phyloP scores from a whole-genome alignment of 2,797 vertebrate genomes.

The Sebastes goodei region DNA sequence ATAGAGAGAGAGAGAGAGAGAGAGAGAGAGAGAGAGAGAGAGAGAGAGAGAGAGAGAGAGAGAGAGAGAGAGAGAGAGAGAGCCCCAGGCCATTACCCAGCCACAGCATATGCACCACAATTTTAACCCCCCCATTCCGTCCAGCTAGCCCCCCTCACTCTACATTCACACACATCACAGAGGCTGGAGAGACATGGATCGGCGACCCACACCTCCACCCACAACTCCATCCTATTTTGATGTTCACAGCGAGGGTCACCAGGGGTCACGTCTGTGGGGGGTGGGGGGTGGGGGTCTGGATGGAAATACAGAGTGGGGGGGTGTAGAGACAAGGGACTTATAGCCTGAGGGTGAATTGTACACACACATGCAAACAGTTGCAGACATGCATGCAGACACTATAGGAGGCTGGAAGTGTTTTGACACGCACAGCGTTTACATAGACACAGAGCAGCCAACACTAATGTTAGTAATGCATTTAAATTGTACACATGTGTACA shows the following conservation, averaged over 20 bases:
- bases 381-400: constrained; percentile 30
- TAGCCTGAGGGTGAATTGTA: constrained; percentile 59
- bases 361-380: constrained; percentile 31
- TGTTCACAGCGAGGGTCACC: constrained; percentile 55
- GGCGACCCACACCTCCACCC: not conserved
- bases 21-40: too few species aligned
- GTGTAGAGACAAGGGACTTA: constrained; percentile 14
- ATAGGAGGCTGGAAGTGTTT: constrained; percentile 15
- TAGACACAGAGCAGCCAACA: constrained; percentile 7
- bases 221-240: constrained; percentile 49
- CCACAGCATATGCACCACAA: constrained; percentile 75
- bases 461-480: not conserved
- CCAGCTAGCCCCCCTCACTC: not conserved
- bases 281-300: constrained; percentile 10
- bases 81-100: constrained; percentile 81
- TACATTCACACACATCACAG: constrained; percentile 49
- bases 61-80: constrained; percentile 19
- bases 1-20: too few species aligned
- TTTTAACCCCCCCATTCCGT: constrained; percentile 42
- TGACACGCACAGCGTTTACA: constrained; percentile 7
- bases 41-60: constrained; percentile 2
- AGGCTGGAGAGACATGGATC: not conserved
- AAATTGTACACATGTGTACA: constrained; percentile 12
- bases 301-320: constrained; percentile 32
- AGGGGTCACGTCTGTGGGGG: constrained; percentile 57